Evolutionary conservation across 2,888 invertebrate species (phyloP), one percentile per base, ranked within the genome.

Genomic region (Tupiocoris notatus): DNA sequence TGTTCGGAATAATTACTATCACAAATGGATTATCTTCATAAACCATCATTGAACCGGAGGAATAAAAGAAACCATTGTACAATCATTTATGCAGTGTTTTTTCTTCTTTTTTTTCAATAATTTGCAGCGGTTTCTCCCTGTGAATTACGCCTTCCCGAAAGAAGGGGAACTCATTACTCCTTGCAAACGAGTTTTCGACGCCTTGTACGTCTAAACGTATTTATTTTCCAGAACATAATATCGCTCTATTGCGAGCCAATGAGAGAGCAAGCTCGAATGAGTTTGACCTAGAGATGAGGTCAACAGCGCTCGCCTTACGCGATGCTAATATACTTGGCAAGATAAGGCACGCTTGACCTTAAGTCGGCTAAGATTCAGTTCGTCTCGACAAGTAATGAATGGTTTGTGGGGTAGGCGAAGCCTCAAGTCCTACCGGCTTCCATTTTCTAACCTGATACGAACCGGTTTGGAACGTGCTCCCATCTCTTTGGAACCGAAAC

Each of bases 381-480:
- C n/a, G n/a, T n/a, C n/a, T n/a, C n/a, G n/a, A n/a, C 67, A 24
- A 67, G 22, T 70, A 59, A 70, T 70, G 70, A 70, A 70, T 70
- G 70, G 70, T 21, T 21, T 39, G 39, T 39, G 12, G 39, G 39
- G 39, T 39, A 39, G 39, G 39, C 39, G 12, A 12, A 39, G 12
- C 39, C 39, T 39, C 39, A 39, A 39, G 39, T 39, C 39, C 39
- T 39, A 39, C 39, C 39, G 39, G 39, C 39, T 39, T 12, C 39
- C 6, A 39, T 39, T 39, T 39, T 39, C 39, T 39, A 54, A 24
- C 64, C 54, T 66, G 24, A 16, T 22, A 17, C 6, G 12, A 39
- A 70, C 70, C 70, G 70, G 70, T 70, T 70, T 70, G 70, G 70
- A 70, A 70, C 70, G 70, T 70, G 70, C 70, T 70, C 24, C 17